Percentiles rank a stretch among this genome's conserved stretches.
Evolutionary conservation across 2,888 invertebrate genomes (phyloP).

Genomic region (Lysandra bellargus): DNA sequence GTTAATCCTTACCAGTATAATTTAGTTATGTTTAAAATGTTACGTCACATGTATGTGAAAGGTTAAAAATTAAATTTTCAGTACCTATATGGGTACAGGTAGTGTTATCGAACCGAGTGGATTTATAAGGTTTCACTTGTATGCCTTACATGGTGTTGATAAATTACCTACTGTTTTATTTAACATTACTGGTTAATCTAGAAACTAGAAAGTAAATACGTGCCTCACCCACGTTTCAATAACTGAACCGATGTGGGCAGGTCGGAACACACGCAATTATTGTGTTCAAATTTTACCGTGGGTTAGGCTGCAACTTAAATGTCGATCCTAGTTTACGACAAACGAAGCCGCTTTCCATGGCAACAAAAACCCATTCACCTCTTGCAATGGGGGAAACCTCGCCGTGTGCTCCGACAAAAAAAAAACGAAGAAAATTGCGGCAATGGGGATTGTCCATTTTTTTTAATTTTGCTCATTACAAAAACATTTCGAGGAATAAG

Average conservation of each 20-base stretch:
- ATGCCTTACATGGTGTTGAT: conserved; percentile 37
- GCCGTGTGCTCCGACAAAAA: conserved; percentile 5
- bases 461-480: too few species aligned
- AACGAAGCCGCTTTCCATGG: conserved; percentile 14
- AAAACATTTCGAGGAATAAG: too few species aligned
- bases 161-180: conserved; percentile 38
- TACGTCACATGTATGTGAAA: conserved; percentile 14
- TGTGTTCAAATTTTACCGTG: conserved; percentile 28
- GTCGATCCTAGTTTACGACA: neutral
- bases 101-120: conserved; percentile 15
- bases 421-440: conserved; percentile 9
- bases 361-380: neutral
- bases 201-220: conserved; percentile 36
- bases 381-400: neutral
- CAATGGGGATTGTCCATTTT: neutral
- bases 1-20: neutral
- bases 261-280: conserved; percentile 35
- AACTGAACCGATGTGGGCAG: conserved; percentile 34
- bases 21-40: neutral
- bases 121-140: conserved; percentile 35
- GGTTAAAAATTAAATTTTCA: neutral
- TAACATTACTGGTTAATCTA: conserved; percentile 37
- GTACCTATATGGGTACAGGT: neutral
- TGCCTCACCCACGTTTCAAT: conserved; percentile 35
- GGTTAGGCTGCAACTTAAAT: conserved; percentile 2